Conservation (phyloP, 1,140 invertebrate species). For the Apolygus lucorum region DNA sequence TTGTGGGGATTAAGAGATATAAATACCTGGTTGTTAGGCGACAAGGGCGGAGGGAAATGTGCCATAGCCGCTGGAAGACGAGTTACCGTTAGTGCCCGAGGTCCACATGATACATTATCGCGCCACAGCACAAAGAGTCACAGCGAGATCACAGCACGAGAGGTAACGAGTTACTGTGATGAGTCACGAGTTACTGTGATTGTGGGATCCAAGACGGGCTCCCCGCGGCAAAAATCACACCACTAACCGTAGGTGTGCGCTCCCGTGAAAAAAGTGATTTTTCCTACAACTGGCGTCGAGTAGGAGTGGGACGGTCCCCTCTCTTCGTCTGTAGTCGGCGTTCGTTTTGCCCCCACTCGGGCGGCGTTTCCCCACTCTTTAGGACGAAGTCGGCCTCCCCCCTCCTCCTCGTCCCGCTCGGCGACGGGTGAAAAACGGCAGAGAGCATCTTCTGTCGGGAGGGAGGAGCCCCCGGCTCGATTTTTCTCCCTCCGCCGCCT, state of each 20-base stretch:
- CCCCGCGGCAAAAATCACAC: slow-evolving; percentile 14
- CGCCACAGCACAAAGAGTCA: not conserved
- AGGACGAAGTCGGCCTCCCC: not conserved
- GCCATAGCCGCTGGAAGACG: not conserved
- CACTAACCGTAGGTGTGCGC: slow-evolving; percentile 5
- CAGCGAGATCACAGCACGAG: not conserved
- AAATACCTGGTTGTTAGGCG: slow-evolving; percentile 19
- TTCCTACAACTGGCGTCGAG: not conserved
- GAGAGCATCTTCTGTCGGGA: too few species aligned
- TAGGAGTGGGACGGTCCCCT: not conserved
- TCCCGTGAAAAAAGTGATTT: slow-evolving; percentile 20
- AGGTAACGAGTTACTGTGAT: not conserved
- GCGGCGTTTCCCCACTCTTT: not conserved
- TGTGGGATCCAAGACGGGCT: not conserved
- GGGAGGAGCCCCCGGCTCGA: not conserved
- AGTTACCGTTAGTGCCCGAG: not conserved
- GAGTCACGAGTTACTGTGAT: not conserved
- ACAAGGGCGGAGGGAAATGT: slow-evolving; percentile 13
- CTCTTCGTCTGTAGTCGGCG: too few species aligned
- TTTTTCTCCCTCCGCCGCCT: not conserved
- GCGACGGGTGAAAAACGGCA: not conserved
- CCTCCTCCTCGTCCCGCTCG: not conserved
- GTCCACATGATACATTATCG: slow-evolving; percentile 17
- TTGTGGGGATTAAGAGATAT: too few species aligned
- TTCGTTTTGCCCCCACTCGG: not conserved